Evolutionary conservation across 2,888 invertebrate genomes (phyloP), one percentile per base, ranked within the genome.

Genomic region (Xylophagus ater): DNA sequence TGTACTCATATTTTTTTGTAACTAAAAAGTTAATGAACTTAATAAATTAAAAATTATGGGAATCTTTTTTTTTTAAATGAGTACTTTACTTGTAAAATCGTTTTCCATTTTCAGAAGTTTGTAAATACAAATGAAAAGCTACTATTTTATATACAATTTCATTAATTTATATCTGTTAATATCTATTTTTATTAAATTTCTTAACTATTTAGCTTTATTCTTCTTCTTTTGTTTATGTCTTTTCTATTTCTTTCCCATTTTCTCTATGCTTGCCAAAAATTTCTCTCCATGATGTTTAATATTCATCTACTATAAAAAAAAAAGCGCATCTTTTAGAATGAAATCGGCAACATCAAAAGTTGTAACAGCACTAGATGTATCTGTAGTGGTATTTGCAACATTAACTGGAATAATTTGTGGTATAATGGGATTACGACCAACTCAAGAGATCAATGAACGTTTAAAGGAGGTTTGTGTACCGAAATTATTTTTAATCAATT

Each of bases 241-340:
- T 5, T 29, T 13, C 13, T 9, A 13, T 4, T 29, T 14, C 29
- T 29, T 29, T 29, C 9, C 9, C 13, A 13, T 15, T 29, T 7
- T 14, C 9, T 13, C 15, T 15, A 29, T 29, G n/a, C 12, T 29
- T 29, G n/a, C 13, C 15, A 14, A 13, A 4, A 9, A 12, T 15
- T 26, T 29, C 29, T 29, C 15, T 29, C 29, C 29, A 14, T 14
- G 4, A 12, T 4, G 29, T 29, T n/a, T n/a, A n/a, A n/a, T n/a
- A n/a, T n/a, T n/a, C n/a, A n/a, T n/a, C n/a, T n/a, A n/a, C n/a
- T n/a, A n/a, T n/a, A n/a, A n/a, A 39, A 49, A 45, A 44, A 52
- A 55, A 55, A 63, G 62, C 47, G 54, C 60, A 51, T 61, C 60
- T 62, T 63, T 62, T 59, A 65, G 63, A 57, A 65, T 64, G 64